A percentile compares a stretch with the other conserved stretches of the same genome.
phyloP scores from a whole-genome alignment of 2,797 vertebrate species.

The Cuniculus paca region DNA sequence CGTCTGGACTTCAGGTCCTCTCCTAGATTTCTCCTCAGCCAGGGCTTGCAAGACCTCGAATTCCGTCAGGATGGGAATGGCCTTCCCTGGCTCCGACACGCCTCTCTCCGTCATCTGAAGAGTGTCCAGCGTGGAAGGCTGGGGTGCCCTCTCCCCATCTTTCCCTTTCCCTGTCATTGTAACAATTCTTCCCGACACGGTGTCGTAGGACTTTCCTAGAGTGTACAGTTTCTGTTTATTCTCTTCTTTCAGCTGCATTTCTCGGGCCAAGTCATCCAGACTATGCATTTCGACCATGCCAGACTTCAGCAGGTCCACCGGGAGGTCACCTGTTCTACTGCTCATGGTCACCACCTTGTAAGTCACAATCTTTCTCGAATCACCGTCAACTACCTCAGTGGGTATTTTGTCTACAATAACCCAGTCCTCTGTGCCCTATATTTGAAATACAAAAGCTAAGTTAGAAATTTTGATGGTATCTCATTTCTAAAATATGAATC shows the following conservation, averaged over 20 bases:
- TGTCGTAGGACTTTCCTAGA: constrained; percentile 93
- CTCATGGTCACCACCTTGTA: constrained; percentile 92
- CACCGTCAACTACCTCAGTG: constrained; percentile 92
- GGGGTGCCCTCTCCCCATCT: constrained; percentile 88
- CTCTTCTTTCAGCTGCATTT: constrained; percentile 90
- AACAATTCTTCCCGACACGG: constrained; percentile 92
- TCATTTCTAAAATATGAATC: constrained; percentile 83
- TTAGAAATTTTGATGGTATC: constrained; percentile 88
- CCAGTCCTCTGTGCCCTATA: constrained; percentile 94
- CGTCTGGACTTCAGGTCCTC: constrained; percentile 82
- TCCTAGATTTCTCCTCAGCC: constrained; percentile 88
- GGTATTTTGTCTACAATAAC: constrained; percentile 94
- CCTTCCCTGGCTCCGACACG: constrained; percentile 86
- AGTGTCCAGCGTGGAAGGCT: constrained; percentile 86
- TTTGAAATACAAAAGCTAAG: constrained; percentile 93
- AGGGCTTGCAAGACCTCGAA: constrained; percentile 92
- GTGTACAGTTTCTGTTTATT: constrained; percentile 91
- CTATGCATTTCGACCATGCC: constrained; percentile 85
- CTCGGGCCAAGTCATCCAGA: constrained; percentile 92
- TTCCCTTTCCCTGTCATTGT: constrained; percentile 90
- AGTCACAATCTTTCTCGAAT: constrained; percentile 91
- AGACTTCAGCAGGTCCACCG: constrained; percentile 87
- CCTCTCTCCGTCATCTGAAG: constrained; percentile 85
- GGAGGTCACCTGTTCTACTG: constrained; percentile 88
- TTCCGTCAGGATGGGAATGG: constrained; percentile 87